A percentile compares a stretch with the other conserved stretches of the same genome.
These are phyloP conservation scores for Eremophila alpestris DNA, from an alignment of 2,797 vertebrate genomes.

Conservation along the genomic window DNA sequence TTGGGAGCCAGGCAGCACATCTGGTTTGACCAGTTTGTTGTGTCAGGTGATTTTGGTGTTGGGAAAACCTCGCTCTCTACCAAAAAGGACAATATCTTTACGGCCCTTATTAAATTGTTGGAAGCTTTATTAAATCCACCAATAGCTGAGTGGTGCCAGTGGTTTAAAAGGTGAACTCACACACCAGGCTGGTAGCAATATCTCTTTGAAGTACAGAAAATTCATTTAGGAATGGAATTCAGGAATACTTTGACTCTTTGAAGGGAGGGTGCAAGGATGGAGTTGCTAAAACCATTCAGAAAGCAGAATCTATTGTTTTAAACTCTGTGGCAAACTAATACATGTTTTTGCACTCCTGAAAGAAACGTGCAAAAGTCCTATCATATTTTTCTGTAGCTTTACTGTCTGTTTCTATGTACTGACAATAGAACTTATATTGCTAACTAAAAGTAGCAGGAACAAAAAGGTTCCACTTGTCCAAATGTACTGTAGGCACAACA, in stretches of 20 bases:
- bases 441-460: neutral
- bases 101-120: neutral
- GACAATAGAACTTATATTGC: neutral
- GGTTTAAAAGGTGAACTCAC: neutral
- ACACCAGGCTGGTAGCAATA: neutral
- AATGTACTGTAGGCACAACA: neutral
- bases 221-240: conserved; percentile 26
- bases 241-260: neutral
- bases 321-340: neutral
- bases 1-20: neutral
- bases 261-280: neutral
- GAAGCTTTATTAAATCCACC: neutral
- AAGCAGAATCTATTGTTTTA: conserved; percentile 26
- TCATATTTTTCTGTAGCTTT: neutral
- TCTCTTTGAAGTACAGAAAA: conserved; percentile 33
- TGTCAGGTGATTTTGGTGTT: neutral
- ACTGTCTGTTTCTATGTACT: neutral
- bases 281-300: neutral
- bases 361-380: neutral
- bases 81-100: neutral
- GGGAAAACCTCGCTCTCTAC: neutral
- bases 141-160: neutral
- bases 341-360: neutral
- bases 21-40: neutral
- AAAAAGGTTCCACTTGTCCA: neutral